Percentiles rank a stretch among this genome's conserved stretches.
Conservation (phyloP, 2,113 vertebrate genomes). For the Taurulus bubalis region DNA sequence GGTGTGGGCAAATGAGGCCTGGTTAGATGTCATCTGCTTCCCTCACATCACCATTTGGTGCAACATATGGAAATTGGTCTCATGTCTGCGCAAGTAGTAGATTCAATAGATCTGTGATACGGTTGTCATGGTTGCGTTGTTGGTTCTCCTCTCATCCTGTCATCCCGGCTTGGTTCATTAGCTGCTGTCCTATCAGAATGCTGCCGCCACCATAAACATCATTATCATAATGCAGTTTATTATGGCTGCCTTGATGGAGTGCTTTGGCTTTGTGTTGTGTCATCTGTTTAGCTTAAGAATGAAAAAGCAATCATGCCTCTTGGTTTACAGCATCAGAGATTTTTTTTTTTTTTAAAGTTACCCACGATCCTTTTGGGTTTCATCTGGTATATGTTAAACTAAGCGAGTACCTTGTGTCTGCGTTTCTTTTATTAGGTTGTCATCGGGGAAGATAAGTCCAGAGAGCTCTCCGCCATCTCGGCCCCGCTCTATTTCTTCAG, state of each 20-base stretch:
- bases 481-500: slow-evolving; percentile 92
- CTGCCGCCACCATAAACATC: slow-evolving; percentile 43
- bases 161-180: slow-evolving; percentile 66
- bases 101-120: slow-evolving; percentile 61
- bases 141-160: slow-evolving; percentile 67
- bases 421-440: slow-evolving; percentile 86
- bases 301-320: slow-evolving; percentile 27
- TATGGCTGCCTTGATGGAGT: slow-evolving; percentile 54
- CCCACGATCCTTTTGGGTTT: background rate
- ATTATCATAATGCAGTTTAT: slow-evolving; percentile 60
- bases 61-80: slow-evolving; percentile 72
- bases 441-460: slow-evolving; percentile 98
- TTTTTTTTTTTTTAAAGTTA: slow-evolving; percentile 19
- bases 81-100: slow-evolving; percentile 61
- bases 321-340: slow-evolving; percentile 28
- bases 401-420: slow-evolving; percentile 46
- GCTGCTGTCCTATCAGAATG: slow-evolving; percentile 57
- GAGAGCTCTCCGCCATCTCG: slow-evolving; percentile 95
- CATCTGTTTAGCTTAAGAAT: slow-evolving; percentile 36
- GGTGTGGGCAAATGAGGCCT: slow-evolving; percentile 77
- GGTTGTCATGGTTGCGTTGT: slow-evolving; percentile 71
- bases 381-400: slow-evolving; percentile 12
- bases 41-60: slow-evolving; percentile 70
- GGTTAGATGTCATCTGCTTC: slow-evolving; percentile 72
- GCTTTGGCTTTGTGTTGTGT: slow-evolving; percentile 66